Conservation (phyloP, 2,888 invertebrate genomes). For the Sinopyrophorus schimmeli region DNA sequence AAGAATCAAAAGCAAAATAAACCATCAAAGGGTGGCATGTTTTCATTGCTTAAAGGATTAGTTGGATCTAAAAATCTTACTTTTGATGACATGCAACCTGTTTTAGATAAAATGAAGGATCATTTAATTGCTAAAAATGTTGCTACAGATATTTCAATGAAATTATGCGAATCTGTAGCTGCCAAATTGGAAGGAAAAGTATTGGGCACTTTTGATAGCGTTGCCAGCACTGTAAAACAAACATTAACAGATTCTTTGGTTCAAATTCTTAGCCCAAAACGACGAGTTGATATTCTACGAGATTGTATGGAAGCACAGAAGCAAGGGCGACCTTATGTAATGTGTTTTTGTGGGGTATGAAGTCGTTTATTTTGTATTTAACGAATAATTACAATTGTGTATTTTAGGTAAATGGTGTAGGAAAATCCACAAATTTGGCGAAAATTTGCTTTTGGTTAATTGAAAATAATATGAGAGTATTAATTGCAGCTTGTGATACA, state of each 20-base stretch:
- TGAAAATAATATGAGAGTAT: slow-evolving; percentile 92
- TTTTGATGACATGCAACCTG: slow-evolving; percentile 78
- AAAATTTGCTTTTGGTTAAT: slow-evolving; percentile 99
- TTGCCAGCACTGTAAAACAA: slow-evolving; percentile 83
- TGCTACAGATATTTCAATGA: slow-evolving; percentile 91
- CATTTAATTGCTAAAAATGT: slow-evolving; percentile 97
- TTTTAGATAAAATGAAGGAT: slow-evolving; percentile 91
- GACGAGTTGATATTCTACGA: slow-evolving; percentile 93
- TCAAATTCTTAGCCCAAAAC: slow-evolving; percentile 90
- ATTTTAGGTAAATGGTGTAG: slow-evolving; percentile 84
- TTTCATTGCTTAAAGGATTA: slow-evolving; percentile 80
- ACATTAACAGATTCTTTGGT: slow-evolving; percentile 91
- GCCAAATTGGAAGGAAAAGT: slow-evolving; percentile 88
- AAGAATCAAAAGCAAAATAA: slow-evolving; percentile 32
- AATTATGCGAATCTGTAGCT: slow-evolving; percentile 92
- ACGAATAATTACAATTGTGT: background rate
- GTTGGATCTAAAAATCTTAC: slow-evolving; percentile 90
- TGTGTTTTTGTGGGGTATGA: slow-evolving; percentile 97
- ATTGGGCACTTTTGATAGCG: slow-evolving; percentile 92
- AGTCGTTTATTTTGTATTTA: slow-evolving; percentile 17
- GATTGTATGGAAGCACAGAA: slow-evolving; percentile 89
- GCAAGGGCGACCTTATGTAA: slow-evolving; percentile 85
- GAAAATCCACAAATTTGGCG: slow-evolving; percentile 97
- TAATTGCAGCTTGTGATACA: slow-evolving; percentile 99
- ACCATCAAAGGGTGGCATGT: slow-evolving; percentile 64